Evolutionary conservation across 2,888 invertebrate species (phyloP).

Genomic region (Pollenia angustigena): DNA sequence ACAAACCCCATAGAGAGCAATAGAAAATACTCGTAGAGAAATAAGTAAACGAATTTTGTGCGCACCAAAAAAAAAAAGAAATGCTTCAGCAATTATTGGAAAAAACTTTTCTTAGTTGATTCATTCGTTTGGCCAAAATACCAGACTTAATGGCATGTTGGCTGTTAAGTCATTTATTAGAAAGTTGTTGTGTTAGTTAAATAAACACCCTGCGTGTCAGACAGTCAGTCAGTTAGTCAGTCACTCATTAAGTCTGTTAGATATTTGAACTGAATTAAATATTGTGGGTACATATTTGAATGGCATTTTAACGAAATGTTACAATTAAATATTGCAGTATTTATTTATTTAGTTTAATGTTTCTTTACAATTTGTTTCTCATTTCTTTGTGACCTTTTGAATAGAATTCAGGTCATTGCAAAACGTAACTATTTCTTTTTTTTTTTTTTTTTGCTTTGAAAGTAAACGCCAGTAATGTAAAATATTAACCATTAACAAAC

Average conservation of each 20-base stretch:
- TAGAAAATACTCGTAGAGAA: neutral
- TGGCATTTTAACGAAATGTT: constrained; percentile 1
- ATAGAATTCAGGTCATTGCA: constrained; percentile 29
- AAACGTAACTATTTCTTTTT: neutral
- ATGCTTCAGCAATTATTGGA: constrained; percentile 32
- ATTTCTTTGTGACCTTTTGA: constrained; percentile 22
- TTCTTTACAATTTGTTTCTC: neutral
- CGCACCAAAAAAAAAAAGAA: neutral
- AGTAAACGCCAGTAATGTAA: neutral
- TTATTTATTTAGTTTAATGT: constrained; percentile 3
- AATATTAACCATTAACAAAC: constrained; percentile 20
- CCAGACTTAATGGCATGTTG: constrained; percentile 44
- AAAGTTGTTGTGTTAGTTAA: neutral
- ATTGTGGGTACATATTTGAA: neutral
- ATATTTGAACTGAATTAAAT: neutral
- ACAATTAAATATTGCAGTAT: constrained; percentile 4
- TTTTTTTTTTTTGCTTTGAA: constrained; percentile 12
- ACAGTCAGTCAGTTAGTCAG: constrained; percentile 1
- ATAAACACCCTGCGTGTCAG: neutral
- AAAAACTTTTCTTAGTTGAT: constrained; percentile 10
- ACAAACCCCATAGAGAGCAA: constrained; percentile 9
- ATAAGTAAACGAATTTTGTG: constrained; percentile 15
- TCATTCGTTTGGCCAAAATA: neutral
- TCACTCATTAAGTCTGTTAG: neutral
- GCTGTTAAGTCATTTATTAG: constrained; percentile 20